These are phyloP conservation scores for Phrynocephalus guinanensis DNA, from an alignment of 2,797 vertebrate genomes.

Conservation along the genomic window DNA sequence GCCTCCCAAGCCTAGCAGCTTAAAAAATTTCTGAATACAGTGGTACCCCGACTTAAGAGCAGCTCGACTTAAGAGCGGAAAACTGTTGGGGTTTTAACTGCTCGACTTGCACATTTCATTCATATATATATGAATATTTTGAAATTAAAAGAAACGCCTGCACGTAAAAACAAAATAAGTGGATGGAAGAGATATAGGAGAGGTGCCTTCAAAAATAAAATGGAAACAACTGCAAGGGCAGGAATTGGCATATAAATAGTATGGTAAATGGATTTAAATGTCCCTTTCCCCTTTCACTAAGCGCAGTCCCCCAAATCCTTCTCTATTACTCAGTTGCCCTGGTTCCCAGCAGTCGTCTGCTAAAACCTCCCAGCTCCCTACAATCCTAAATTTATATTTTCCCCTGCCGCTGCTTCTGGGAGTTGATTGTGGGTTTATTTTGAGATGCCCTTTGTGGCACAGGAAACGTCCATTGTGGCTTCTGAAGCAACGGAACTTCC, in stretches of 20 bases:
- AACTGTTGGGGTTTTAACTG: too few relatives aligned
- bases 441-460: constrained; percentile 5
- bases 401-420: background rate
- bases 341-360: background rate
- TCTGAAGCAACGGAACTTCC: constrained; percentile 14
- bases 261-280: background rate
- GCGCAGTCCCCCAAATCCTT: background rate
- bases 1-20: background rate
- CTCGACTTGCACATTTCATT: too few relatives aligned
- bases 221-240: background rate
- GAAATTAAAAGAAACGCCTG: too few relatives aligned
- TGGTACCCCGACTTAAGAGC: too few relatives aligned
- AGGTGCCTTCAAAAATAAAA: background rate
- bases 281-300: background rate
- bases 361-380: background rate
- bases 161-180: too few relatives aligned
- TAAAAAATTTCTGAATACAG: background rate
- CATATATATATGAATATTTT: background rate
- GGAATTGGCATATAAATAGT: background rate
- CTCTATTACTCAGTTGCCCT: background rate
- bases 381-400: background rate
- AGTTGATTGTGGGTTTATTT: constrained; percentile 23
- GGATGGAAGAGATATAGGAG: background rate
- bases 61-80: too few relatives aligned
- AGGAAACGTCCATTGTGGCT: constrained; percentile 10